phyloP scores from a whole-genome alignment of 2,888 invertebrate species.

The Scaptodrosophila latifasciaeformis region DNA sequence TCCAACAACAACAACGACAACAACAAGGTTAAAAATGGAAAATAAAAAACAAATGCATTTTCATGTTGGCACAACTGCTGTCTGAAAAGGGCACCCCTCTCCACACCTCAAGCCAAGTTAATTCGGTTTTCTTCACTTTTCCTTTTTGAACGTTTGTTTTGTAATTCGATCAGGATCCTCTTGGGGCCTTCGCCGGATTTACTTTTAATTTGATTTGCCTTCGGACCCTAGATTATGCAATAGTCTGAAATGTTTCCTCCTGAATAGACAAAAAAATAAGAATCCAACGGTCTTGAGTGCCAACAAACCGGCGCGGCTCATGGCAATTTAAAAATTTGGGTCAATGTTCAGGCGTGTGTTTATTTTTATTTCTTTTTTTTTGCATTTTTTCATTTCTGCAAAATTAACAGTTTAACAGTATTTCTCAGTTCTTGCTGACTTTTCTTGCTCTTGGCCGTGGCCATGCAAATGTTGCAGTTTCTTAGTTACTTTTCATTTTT shows the following conservation, averaged over 20 bases:
- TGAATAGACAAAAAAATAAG: constrained; percentile 5
- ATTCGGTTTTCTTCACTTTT: constrained; percentile 30
- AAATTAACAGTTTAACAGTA: constrained; percentile 41
- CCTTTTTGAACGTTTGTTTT: constrained; percentile 39
- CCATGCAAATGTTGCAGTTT: constrained; percentile 51
- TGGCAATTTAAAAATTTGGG: constrained; percentile 41
- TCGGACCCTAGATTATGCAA: constrained; percentile 46
- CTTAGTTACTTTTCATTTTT: constrained; percentile 12
- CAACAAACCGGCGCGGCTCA: constrained; percentile 31
- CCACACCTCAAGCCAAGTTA: too few species aligned
- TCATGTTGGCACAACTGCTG: constrained; percentile 64
- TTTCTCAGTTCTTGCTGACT: constrained; percentile 46
- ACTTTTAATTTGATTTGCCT: constrained; percentile 38
- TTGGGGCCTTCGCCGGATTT: constrained; percentile 28
- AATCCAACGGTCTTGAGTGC: constrained; percentile 37
- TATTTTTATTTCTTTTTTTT: neutral
- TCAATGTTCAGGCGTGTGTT: constrained; percentile 47
- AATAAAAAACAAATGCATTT: constrained; percentile 34
- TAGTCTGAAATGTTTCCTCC: constrained; percentile 52
- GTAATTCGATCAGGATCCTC: constrained; percentile 51
- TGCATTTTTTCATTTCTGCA: constrained; percentile 34
- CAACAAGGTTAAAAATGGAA: constrained; percentile 9
- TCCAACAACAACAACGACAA: constrained; percentile 10
- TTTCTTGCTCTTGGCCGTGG: constrained; percentile 68
- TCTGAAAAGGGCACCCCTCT: constrained; percentile 13